Conservation (phyloP, 2,113 vertebrate genomes). For the Coryphaenoides rupestris region DNA sequence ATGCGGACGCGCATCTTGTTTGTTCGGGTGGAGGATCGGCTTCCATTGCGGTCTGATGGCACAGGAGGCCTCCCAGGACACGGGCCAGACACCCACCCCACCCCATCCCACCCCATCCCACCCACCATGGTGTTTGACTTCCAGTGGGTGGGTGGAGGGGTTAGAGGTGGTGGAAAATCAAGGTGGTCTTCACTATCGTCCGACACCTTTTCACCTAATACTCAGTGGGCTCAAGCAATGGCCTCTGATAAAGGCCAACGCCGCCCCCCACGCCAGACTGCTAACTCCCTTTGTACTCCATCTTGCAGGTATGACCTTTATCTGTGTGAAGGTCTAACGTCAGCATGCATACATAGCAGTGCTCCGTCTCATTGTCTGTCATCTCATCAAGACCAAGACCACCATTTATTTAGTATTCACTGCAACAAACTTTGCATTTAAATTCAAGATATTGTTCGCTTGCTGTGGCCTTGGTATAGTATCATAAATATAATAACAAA, state of each 20-base stretch:
- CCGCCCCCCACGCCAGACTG: conserved; percentile 17
- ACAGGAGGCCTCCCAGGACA: conserved; percentile 60
- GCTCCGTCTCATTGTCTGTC: too few species aligned
- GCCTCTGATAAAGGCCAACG: too few species aligned
- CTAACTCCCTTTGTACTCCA: neutral
- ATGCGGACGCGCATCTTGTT: conserved; percentile 62
- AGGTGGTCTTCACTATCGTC: conserved; percentile 50
- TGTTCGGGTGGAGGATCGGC: conserved; percentile 54
- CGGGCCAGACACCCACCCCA: conserved; percentile 32
- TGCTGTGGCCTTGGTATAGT: too few species aligned
- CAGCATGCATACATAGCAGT: too few species aligned
- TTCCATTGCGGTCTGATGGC: conserved; percentile 69
- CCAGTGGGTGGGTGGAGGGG: conserved; percentile 7
- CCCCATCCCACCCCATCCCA: conserved; percentile 31
- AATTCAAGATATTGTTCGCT: too few species aligned
- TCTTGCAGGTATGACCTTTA: conserved; percentile 34
- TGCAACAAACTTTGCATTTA: too few species aligned
- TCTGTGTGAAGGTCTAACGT: conserved; percentile 17
- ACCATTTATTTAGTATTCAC: too few species aligned
- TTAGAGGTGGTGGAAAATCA: conserved; percentile 24
- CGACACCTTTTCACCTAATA: conserved; percentile 48
- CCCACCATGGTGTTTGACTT: conserved; percentile 64
- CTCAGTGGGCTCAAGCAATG: conserved; percentile 38
- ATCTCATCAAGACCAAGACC: too few species aligned
- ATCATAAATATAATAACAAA: too few species aligned